These are phyloP conservation scores for Odontophorus gujanensis DNA, from an alignment of 2,113 vertebrate genomes.

Conservation along the genomic window DNA sequence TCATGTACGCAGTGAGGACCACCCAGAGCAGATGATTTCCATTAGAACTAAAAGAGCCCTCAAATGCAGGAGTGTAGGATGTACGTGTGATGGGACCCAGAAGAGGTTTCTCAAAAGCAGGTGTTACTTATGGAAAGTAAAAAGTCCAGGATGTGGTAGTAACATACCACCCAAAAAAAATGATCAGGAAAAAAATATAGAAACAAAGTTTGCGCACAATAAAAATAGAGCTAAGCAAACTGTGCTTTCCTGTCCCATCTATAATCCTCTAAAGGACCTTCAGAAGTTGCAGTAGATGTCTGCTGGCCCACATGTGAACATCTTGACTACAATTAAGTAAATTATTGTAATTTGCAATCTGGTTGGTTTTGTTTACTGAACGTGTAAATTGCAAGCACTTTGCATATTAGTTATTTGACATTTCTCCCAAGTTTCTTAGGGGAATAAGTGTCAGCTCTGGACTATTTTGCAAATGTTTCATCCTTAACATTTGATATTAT, in stretches of 20 bases:
- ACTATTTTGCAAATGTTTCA: neutral
- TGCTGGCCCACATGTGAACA: neutral
- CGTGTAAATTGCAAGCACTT: neutral
- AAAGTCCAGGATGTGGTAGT: neutral
- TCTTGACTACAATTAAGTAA: neutral
- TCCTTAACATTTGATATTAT: neutral
- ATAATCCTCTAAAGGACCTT: constrained; percentile 4
- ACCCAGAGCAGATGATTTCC: neutral
- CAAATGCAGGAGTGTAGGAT: neutral
- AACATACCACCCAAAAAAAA: neutral
- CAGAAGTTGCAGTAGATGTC: neutral
- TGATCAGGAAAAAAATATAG: neutral
- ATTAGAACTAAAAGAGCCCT: neutral
- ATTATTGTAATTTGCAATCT: neutral
- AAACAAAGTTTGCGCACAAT: neutral
- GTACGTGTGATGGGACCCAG: neutral
- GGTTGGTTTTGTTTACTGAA: neutral
- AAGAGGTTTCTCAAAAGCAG: neutral
- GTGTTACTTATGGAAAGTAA: neutral
- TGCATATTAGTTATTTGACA: neutral
- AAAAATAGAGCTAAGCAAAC: constrained; percentile 1
- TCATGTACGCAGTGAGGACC: neutral
- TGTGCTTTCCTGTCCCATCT: neutral
- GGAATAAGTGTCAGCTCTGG: neutral
- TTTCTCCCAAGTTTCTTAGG: neutral